phyloP scores from a whole-genome alignment of 2,888 invertebrate genomes.

The Bembecia ichneumoniformis region DNA sequence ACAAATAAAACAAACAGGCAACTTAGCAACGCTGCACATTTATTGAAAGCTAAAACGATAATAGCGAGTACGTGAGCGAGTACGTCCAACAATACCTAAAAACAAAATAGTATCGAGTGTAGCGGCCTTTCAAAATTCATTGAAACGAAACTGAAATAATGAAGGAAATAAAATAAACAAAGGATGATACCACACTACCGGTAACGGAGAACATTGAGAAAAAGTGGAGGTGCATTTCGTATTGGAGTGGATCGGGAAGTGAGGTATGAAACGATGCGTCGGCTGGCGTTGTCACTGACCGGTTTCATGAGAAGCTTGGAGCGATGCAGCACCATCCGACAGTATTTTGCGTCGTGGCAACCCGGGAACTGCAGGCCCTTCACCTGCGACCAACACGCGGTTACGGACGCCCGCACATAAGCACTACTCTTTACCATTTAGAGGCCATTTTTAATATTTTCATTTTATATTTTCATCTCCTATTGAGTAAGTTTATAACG shows the following conservation, averaged over 20 bases:
- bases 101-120: constrained; percentile 1
- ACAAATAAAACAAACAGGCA: constrained; percentile 3
- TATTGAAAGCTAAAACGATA: constrained; percentile 5
- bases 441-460: background rate
- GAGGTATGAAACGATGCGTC: constrained; percentile 12
- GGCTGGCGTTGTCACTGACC: constrained; percentile 79
- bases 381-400: constrained; percentile 79
- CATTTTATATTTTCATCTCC: too few species aligned
- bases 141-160: background rate
- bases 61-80: constrained; percentile 1
- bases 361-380: constrained; percentile 97
- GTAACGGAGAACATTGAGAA: background rate
- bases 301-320: constrained; percentile 96
- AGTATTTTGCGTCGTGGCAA: constrained; percentile 94
- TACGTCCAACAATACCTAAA: constrained; percentile 15
- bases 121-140: background rate
- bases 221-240: too few species aligned
- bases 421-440: constrained; percentile 10
- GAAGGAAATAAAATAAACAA: constrained; percentile 10
- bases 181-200: constrained; percentile 19
- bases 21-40: constrained; percentile 6
- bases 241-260: constrained; percentile 28
- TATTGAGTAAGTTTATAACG: too few species aligned
- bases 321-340: constrained; percentile 96
- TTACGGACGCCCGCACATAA: constrained; percentile 36